phyloP scores from a whole-genome alignment of 2,797 vertebrate species.

The Hapalemur alaotrensis region DNA sequence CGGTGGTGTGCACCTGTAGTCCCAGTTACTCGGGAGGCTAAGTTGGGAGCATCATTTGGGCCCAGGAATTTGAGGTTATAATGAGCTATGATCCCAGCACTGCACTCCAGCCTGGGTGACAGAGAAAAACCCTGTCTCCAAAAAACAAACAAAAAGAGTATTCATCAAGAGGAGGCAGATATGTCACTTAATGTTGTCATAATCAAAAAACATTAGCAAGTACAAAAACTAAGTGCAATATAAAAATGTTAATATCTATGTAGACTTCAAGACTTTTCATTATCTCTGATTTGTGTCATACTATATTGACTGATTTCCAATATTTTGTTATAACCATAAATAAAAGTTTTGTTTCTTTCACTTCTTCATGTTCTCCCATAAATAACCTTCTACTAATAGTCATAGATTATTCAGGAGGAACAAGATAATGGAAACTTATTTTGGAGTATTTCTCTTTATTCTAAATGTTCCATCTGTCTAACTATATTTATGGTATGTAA shows the following conservation, averaged over 20 bases:
- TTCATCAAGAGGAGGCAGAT: constrained; percentile 57
- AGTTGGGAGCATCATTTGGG: not conserved
- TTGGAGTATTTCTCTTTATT: not conserved
- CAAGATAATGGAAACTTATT: not conserved
- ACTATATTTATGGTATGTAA: not conserved
- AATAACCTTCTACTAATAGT: not conserved
- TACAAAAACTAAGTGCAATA: not conserved
- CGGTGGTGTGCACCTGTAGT: not conserved
- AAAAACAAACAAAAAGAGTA: not conserved
- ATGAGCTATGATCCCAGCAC: not conserved
- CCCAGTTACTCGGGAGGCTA: not conserved
- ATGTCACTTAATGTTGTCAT: not conserved
- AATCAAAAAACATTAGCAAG: not conserved
- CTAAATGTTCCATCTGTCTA: constrained; percentile 54
- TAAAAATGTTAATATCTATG: not conserved
- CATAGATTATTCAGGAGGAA: constrained; percentile 2
- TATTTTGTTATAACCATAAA: not conserved
- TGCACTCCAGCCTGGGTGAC: not conserved
- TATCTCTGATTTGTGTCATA: not conserved
- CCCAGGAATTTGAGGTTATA: not conserved
- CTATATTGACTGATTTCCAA: not conserved
- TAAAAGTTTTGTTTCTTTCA: not conserved
- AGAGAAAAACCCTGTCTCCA: not conserved
- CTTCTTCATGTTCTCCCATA: not conserved
- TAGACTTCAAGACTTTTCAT: too few relatives aligned